Base-by-base conservation (phyloP, 2,888 invertebrate genomes). In the Steinernema scapterisci region DNA sequence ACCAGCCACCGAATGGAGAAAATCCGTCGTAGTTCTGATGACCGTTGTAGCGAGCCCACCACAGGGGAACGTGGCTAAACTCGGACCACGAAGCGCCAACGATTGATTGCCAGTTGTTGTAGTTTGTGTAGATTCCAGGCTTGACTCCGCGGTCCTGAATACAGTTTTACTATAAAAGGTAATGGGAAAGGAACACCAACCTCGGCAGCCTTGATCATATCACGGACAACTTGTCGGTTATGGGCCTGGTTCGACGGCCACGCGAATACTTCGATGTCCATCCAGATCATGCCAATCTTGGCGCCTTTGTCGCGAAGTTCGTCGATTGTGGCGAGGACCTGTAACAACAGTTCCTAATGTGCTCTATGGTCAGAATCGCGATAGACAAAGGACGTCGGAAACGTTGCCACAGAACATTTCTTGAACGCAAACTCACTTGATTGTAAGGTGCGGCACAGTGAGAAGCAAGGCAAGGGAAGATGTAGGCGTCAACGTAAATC, bases 31-130 rank as follows among this genome's bases (percentile, higher is more conserved):
- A 38, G 43, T n/a, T 43, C 31, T 31, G 70, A 2, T 70, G 38
- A 7, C 43, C 43, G 25, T 70, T 70, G 44, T 70, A 70, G 70
- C 25, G 23, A 27, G 54, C 54, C 81, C 79, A 81, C 82, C 82
- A 82, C 71, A 82, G 80, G n/a, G 77, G 79, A 23, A 75, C 63
- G 48, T 75, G 48, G 19, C 72, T 72, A 31, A 73, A 72, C 23
- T 78, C 78, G 46, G 70, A 76, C 78, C 79, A 82, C 73, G 76
- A 74, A 54, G 77, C 46, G 52, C 82, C 82, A 43, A 82, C 82
- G 72, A 82, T 82, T 44, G 72, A 75, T 51, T 75, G 77, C 82
- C 82, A 82, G 56, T 81, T 81, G 78, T 82, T 76, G 52, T 78
- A 74, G 76, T 81, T 82, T 51, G 79, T 77, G 75, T 82, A 82